These are phyloP conservation scores for Chalcosyrphus nemorum DNA, from an alignment of 2,888 invertebrate species.

Conservation along the genomic window DNA sequence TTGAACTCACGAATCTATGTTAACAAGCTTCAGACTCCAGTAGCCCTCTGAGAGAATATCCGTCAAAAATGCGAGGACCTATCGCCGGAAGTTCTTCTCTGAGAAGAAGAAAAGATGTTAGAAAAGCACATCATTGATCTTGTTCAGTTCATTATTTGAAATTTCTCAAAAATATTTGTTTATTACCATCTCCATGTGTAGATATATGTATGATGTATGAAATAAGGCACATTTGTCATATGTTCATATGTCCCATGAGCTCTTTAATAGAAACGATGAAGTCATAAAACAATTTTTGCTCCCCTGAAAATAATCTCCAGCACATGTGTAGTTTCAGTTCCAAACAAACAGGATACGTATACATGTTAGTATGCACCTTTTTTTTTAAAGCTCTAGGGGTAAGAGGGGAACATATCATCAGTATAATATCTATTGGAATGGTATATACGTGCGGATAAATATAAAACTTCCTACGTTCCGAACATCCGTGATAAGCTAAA, in stretches of 20 bases:
- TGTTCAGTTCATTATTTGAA: too few relatives aligned
- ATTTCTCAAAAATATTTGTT: neutral
- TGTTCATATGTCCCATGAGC: neutral
- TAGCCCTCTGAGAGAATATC: too few relatives aligned
- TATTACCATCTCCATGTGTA: too few relatives aligned
- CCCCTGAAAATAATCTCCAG: neutral
- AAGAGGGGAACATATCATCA: conserved; percentile 8
- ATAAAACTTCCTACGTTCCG: conserved; percentile 24
- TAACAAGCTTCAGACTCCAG: too few relatives aligned
- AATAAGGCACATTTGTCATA: too few relatives aligned
- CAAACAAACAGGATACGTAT: neutral
- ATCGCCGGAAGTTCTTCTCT: too few relatives aligned
- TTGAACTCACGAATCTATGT: too few relatives aligned
- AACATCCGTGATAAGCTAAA: conserved; percentile 54
- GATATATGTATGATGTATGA: neutral
- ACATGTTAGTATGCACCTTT: neutral
- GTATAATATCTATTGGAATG: conserved; percentile 32
- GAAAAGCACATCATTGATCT: too few relatives aligned
- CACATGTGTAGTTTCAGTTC: neutral
- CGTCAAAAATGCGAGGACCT: too few relatives aligned
- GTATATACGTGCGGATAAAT: neutral
- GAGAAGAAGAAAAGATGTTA: too few relatives aligned
- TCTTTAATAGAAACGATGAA: conserved; percentile 15
- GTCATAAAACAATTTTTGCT: conserved; percentile 27
- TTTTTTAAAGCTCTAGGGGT: neutral